Evolutionary conservation across 2,888 invertebrate species (phyloP), one percentile per base, ranked within the genome.

Genomic region (Agapostemon virescens): DNA sequence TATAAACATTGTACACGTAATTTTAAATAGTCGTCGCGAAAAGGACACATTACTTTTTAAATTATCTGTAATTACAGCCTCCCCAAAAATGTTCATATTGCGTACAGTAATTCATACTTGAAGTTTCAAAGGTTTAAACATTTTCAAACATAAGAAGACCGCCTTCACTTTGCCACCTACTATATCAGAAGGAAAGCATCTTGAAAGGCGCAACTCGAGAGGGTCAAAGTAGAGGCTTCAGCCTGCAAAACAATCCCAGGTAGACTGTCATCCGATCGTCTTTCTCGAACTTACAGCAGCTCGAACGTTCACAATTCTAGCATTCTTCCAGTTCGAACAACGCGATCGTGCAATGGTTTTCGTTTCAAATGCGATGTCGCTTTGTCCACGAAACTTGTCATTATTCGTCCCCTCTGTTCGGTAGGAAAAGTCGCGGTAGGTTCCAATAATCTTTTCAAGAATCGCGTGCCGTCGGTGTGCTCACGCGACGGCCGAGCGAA

Each of bases 401-500:
- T 84, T 76, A 82, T 71, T 75, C 58, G 20, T 36, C 13, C 63
- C 33, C 33, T 20, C n/a, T 0, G 13, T n/a, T n/a, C n/a, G 0
- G n/a, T 20, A n/a, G 0, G 26, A 66, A 3, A 66, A 20, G 40
- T 23, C 33, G 23, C 40, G 26, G 40, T 13, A 26, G 23, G 45
- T n/a, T 66, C 30, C 80, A 68, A 69, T 69, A 68, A 42, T 72
- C 40, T 49, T 64, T 75, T 58, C 26, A 45, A 33, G 64, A 64
- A 81, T 75, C 74, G 75, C 75, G 75, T 69, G 81, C 20, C 49
- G 38, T 26, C 20, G 61, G 3, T 33, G 17, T 15, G 17, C 42
- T 73, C 49, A 66, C 63, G 78, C 33, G 79, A 49, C 42, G 20
- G n/a, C 58, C 42, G 15, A 69, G 61, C 64, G 69, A 72, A 63